Base-by-base conservation (phyloP, 2,888 invertebrate genomes). In the Zootermopsis nevadensis region DNA sequence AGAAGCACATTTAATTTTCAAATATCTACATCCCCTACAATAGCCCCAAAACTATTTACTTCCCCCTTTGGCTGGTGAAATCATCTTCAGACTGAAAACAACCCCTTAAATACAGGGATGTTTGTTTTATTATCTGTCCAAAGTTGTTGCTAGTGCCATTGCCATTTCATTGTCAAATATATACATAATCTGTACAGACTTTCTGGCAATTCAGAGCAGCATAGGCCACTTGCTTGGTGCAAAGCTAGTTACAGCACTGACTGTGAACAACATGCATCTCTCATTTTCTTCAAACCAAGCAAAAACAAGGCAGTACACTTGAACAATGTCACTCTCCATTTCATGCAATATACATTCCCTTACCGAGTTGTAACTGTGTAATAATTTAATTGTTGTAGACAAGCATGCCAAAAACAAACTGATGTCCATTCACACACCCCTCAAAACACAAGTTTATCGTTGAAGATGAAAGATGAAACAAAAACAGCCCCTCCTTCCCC, bases 381-480 rank as follows among this genome's bases (percentile, higher is more conserved):
- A 55, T 77, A 77, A 77, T 55, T 77, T 77, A 77, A 77, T n/a
- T 55, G 42, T 53, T 55, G 77, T 53, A 33, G 77, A 77, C 55
- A 77, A 55, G 55, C 77, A 77, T 77, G 77, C 33, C 77, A 77
- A 12, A 77, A 77, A 77, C 31, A 55, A 55, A 77, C n/a, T 55
- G 77, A 77, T 31, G 53, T 55, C 31, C 77, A 79, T 79, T 79
- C 79, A 79, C 79, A 79, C 79, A 60, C 35, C 60, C 79, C 79
- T 60, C 66, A 60, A 19, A 22, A 24, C 30, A 66, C 38, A 79
- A 79, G 60, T 79, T 66, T 35, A 79, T 53, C 42, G 27, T 42
- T 33, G 74, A 79, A 79, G 55, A 66, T 27, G 35, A 35, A 60
- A 24, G n/a, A 55, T 33, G 24, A 77, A n/a, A 79, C 48, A 66